phyloP scores from a whole-genome alignment of 2,113 vertebrate species.

The Pontoporia blainvillei region DNA sequence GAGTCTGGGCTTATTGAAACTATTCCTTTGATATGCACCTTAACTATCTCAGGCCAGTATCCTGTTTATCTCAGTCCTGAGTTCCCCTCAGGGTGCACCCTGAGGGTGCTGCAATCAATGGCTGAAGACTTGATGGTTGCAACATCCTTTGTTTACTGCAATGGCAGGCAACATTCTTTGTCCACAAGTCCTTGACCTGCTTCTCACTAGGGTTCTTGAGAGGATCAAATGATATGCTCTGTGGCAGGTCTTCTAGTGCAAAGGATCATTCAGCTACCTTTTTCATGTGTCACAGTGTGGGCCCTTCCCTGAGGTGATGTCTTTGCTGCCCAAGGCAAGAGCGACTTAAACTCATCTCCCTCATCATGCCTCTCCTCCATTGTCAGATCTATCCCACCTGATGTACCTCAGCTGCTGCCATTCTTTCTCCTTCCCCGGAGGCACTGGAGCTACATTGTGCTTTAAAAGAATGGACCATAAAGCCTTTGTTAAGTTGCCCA shows the following conservation, averaged over 20 bases:
- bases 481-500: background rate
- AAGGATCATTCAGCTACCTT: background rate
- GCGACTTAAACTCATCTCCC: background rate
- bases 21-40: background rate
- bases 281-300: background rate
- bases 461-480: conserved; percentile 16
- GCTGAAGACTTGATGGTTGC: background rate
- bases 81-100: background rate
- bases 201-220: background rate
- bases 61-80: background rate
- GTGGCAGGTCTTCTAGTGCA: background rate
- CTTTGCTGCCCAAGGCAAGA: background rate
- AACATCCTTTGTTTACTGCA: background rate
- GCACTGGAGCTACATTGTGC: background rate
- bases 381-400: background rate
- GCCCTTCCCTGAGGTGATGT: background rate
- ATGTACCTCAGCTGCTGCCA: background rate
- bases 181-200: background rate
- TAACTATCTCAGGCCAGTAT: background rate
- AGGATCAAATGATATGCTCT: background rate
- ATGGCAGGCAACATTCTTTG: background rate
- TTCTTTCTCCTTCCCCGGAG: background rate
- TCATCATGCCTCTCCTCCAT: background rate
- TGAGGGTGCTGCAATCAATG: background rate
- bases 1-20: background rate